Evolutionary conservation across 2,888 invertebrate genomes (phyloP).

Genomic region (Melipona beecheii): DNA sequence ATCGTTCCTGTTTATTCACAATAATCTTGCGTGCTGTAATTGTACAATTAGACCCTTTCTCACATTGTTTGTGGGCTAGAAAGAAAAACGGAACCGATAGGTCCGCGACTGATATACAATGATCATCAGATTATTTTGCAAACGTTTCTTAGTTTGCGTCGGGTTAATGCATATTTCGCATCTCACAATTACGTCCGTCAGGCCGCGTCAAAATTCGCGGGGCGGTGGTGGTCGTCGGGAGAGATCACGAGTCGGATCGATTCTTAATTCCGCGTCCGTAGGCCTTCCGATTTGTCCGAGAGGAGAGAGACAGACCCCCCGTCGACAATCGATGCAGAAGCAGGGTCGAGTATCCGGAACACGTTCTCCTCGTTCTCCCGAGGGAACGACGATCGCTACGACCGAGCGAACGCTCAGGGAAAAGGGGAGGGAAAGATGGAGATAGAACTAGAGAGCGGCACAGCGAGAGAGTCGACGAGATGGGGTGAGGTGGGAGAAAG

Average conservation of each 20-base stretch:
- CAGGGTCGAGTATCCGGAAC: conserved; percentile 67
- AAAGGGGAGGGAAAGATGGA: conserved; percentile 28
- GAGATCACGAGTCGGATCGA: conserved; percentile 5
- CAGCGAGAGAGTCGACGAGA: background rate
- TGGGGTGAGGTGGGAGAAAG: background rate
- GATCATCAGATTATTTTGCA: no score
- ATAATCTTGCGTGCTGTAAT: no score
- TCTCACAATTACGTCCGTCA: no score
- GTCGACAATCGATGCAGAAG: conserved; percentile 65
- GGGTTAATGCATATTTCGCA: no score
- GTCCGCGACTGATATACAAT: no score
- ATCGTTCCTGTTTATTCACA: no score
- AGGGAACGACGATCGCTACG: conserved; percentile 63
- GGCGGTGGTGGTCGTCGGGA: background rate
- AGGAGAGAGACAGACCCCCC: conserved; percentile 12
- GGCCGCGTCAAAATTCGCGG: background rate
- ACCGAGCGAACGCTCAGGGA: conserved; percentile 59
- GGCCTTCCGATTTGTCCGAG: conserved; percentile 58
- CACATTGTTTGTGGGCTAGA: no score
- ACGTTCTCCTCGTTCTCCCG: conserved; percentile 63
- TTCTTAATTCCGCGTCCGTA: conserved; percentile 41
- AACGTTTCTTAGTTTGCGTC: no score
- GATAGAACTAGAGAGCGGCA: background rate
- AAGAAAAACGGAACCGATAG: no score
- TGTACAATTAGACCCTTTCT: no score